Evolutionary conservation across 2,113 vertebrate genomes (phyloP).

Genomic region (cattle (Bos taurus)): DNA sequence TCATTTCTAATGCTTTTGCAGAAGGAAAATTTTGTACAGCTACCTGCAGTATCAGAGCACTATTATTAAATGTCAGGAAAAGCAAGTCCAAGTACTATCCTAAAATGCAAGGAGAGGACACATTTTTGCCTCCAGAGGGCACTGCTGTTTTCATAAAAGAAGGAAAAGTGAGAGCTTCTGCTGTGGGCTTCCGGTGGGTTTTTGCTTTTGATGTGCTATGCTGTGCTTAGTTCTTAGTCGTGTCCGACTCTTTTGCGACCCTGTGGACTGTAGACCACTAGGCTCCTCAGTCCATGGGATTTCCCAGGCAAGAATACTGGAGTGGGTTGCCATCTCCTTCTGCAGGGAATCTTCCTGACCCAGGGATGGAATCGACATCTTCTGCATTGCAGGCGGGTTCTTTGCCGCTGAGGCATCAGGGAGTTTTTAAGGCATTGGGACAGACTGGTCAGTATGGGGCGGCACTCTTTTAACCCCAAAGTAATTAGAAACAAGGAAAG

Average conservation of each 20-base stretch:
- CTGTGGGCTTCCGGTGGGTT: background rate
- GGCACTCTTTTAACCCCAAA: background rate
- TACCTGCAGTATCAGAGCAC: background rate
- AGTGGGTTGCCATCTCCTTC: background rate
- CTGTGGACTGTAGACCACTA: background rate
- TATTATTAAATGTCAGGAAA: background rate
- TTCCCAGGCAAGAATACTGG: background rate
- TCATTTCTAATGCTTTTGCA: background rate
- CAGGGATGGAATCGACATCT: background rate
- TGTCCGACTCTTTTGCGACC: background rate
- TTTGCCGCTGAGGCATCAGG: background rate
- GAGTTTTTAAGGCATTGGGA: background rate
- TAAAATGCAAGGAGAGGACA: background rate
- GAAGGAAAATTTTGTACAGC: background rate
- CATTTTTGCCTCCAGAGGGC: conserved; percentile 35
- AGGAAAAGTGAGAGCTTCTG: background rate
- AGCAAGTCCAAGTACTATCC: background rate
- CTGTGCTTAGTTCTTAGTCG: background rate
- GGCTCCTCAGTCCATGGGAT: background rate
- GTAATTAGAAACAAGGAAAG: conserved; percentile 21
- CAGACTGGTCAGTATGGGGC: background rate
- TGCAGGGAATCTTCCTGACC: background rate
- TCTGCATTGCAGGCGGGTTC: background rate
- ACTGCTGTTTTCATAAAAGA: conserved; percentile 30
- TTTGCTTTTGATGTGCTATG: background rate